Percentiles rank a stretch among this genome's conserved stretches.
These are phyloP conservation scores for Schlechtendalia chinensis DNA, from an alignment of 1,140 invertebrate species.

Conservation along the genomic window DNA sequence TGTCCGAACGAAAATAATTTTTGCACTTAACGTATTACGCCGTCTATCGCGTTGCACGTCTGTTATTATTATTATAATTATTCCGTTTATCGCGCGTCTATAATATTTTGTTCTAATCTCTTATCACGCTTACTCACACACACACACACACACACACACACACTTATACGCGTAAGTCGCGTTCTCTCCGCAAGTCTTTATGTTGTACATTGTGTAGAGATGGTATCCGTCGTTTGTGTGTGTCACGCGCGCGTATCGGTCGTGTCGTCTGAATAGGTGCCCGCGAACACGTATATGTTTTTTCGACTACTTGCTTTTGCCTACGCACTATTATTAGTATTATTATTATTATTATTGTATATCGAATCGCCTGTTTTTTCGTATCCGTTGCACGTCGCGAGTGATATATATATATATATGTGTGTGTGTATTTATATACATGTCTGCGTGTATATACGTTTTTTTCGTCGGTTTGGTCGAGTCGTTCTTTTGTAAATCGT, in stretches of 20 bases:
- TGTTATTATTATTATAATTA: slow-evolving; percentile 7
- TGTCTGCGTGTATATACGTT: no score
- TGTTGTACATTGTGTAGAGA: background rate
- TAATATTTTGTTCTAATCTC: no score
- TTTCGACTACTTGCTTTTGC: background rate
- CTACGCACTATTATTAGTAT: no score
- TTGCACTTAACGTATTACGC: no score
- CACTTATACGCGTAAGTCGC: background rate
- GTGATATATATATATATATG: no score
- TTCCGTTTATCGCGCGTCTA: slow-evolving; percentile 9
- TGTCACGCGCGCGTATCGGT: slow-evolving; percentile 31
- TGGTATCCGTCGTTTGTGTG: slow-evolving; percentile 3
- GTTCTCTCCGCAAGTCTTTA: no score
- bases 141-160: background rate
- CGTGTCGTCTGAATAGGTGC: slow-evolving; percentile 2
- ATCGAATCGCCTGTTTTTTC: background rate
- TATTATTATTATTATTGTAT: no score
- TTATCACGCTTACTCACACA: no score
- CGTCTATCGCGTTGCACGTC: no score
- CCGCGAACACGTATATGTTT: background rate
- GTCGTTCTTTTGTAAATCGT: no score
- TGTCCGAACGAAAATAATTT: no score
- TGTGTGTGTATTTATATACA: background rate
- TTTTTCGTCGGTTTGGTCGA: background rate
- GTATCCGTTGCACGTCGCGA: background rate